These are phyloP conservation scores for Isotomurus palustris DNA, from an alignment of 2,888 invertebrate genomes.

Conservation along the genomic window DNA sequence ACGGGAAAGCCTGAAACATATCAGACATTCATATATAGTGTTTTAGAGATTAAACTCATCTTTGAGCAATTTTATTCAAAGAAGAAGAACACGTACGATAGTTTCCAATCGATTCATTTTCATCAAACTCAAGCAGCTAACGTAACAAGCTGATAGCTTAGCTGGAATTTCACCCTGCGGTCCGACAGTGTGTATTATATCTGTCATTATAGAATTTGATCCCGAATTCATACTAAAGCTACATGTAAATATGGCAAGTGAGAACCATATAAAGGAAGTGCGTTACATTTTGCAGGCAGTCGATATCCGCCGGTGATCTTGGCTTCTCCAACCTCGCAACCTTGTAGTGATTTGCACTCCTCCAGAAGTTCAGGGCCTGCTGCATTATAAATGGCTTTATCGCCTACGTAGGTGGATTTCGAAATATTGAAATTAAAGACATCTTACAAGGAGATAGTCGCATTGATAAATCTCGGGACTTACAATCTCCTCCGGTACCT, in stretches of 20 bases:
- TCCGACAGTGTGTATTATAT: constrained; percentile 82
- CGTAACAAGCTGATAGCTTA: constrained; percentile 65
- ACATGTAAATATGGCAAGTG: not conserved
- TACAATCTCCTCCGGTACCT: constrained; percentile 67
- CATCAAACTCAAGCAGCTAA: constrained; percentile 60
- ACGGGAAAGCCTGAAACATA: constrained; percentile 15
- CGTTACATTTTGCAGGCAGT: constrained; percentile 77
- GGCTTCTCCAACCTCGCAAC: constrained; percentile 76
- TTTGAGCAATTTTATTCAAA: not conserved
- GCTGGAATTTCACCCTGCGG: constrained; percentile 68
- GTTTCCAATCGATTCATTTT: constrained; percentile 58
- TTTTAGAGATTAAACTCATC: not conserved
- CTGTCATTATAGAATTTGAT: constrained; percentile 1
- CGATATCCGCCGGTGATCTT: constrained; percentile 76
- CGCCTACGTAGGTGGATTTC: constrained; percentile 56
- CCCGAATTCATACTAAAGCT: not conserved
- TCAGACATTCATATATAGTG: not conserved
- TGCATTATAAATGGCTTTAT: constrained; percentile 77
- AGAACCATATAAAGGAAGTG: not conserved
- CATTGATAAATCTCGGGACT: too few species aligned
- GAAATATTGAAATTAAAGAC: not conserved
- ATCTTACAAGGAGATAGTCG: too few species aligned
- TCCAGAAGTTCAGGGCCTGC: constrained; percentile 65
- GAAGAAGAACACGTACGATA: constrained; percentile 54
- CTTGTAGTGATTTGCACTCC: constrained; percentile 67